A percentile compares a stretch with the other conserved stretches of the same genome.
These are phyloP conservation scores for Enteromius mattozi DNA, from an alignment of 2,797 vertebrate species.

Conservation along the genomic window DNA sequence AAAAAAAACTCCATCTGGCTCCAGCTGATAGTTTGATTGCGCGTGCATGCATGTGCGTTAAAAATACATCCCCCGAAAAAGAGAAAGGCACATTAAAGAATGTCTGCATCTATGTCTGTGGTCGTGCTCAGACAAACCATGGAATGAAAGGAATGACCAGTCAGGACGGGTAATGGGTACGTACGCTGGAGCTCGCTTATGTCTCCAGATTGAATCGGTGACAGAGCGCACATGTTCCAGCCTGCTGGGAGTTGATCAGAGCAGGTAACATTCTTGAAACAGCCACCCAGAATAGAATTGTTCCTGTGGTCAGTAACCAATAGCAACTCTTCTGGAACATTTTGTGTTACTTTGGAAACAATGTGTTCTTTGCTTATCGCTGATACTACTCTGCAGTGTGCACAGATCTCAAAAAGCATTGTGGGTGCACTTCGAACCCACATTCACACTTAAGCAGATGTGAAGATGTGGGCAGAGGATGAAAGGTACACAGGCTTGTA, in stretches of 20 bases:
- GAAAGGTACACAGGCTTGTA: background rate
- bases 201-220: slow-evolving; percentile 25
- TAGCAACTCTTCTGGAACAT: slow-evolving; percentile 53
- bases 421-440: background rate
- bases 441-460: slow-evolving; percentile 15
- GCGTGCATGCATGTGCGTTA: background rate
- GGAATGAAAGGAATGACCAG: slow-evolving; percentile 80
- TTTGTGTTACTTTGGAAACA: slow-evolving; percentile 45
- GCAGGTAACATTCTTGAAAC: slow-evolving; percentile 28
- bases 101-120: background rate
- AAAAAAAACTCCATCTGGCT: slow-evolving; percentile 31
- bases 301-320: slow-evolving; percentile 51
- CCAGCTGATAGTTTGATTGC: background rate
- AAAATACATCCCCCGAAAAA: slow-evolving; percentile 5
- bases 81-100: slow-evolving; percentile 36
- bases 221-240: slow-evolving; percentile 33
- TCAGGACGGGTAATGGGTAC: slow-evolving; percentile 62
- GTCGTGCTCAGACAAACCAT: slow-evolving; percentile 74
- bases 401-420: background rate
- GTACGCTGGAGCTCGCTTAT: slow-evolving; percentile 71
- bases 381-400: background rate
- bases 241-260: slow-evolving; percentile 33
- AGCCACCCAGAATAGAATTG: slow-evolving; percentile 33
- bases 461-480: slow-evolving; percentile 6
- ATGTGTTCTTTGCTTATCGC: slow-evolving; percentile 13